Evolutionary conservation across 2,797 vertebrate genomes (phyloP), one percentile per base, ranked within the genome.

Genomic region (Sebastes paucispinis): DNA sequence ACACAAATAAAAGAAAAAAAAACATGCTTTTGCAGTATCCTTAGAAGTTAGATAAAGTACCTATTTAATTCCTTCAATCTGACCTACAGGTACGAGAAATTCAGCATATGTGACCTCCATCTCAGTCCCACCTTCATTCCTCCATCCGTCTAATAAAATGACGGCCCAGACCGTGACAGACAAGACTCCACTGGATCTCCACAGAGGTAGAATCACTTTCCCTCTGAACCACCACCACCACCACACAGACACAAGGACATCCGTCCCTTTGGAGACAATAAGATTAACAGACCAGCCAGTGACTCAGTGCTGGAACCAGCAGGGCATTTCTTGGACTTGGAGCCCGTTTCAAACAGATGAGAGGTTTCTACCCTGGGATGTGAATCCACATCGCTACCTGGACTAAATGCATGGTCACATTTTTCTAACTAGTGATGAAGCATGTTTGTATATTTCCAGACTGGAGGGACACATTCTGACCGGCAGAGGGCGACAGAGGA

Each of bases 401-500:
- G 69, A 89, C 68, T 78, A 31, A 86, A 76, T n/a, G 24, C 47
- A 55, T 13, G 10, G 31, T 8, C 58, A 20, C 8, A 1, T 47
- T 29, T 29, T 18, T 73, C 18, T 31, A 2, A 43, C 20, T 29
- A 43, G 52, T 6, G 18, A 13, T 67, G 10, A 47, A 27, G 22
- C n/a, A 54, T 32, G 22, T 83, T 43, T 43, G 39, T 43, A 43
- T 43, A 6, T 55, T 59, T 58, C 2, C 5, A 11, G 43, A 66
- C 67, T 73, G 54, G 11, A 81, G 36, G 3, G 50, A 68, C 57
- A 71, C 1, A 9, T 73, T 75, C 2, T 43, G 24, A 18, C 80
- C 94, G 93, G 83, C 79, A 95, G 95, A 90, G 92, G 93, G 94
- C 83, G 89, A 90, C 91, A 95, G 55, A 94, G 31, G 47, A 87